phyloP scores from a whole-genome alignment of 1,140 invertebrate species.

The Rhopalosiphum padi region DNA sequence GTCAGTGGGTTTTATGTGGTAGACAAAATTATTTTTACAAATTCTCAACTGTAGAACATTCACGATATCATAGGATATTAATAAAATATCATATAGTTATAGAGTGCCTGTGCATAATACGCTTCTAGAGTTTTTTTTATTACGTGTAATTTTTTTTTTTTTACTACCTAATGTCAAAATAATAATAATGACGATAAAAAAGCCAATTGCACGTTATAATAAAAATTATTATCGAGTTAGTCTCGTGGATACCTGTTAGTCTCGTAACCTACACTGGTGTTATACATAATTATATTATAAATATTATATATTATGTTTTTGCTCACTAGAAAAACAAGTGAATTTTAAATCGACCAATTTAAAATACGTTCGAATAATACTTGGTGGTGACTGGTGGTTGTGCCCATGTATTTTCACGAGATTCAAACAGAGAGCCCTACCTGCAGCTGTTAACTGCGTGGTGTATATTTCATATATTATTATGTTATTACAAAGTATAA shows the following conservation, averaged over 20 bases:
- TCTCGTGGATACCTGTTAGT: background rate
- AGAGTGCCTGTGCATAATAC: background rate
- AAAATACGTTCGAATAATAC: background rate
- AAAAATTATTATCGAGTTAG: background rate
- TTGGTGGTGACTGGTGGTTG: background rate
- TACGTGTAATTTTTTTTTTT: background rate
- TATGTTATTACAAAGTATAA: background rate
- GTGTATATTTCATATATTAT: background rate
- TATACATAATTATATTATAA: too few species aligned
- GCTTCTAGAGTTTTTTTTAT: background rate
- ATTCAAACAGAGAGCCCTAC: too few species aligned
- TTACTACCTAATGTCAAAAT: background rate
- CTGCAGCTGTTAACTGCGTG: background rate
- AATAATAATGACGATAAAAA: background rate
- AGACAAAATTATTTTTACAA: background rate
- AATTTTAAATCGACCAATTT: background rate
- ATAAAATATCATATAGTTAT: background rate
- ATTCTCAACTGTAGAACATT: background rate
- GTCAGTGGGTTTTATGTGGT: background rate
- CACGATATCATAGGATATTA: background rate
- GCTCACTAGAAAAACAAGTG: background rate
- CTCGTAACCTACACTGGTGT: background rate
- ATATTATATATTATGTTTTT: background rate
- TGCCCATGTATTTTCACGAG: background rate
- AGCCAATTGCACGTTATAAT: background rate